Evolutionary conservation across 2,888 invertebrate species (phyloP).

Genomic region (Mythimna pallens): DNA sequence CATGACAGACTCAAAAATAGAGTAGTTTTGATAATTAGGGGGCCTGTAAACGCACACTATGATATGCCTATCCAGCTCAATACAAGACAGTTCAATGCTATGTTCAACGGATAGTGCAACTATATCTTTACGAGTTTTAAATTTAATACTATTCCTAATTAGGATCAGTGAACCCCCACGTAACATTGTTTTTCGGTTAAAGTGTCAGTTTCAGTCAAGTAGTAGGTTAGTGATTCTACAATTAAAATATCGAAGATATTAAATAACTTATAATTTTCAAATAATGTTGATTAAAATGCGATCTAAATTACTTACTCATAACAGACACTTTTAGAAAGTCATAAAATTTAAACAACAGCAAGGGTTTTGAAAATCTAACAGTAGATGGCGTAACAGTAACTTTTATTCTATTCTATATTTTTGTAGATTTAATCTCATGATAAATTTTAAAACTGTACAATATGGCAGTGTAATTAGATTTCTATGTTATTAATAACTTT

Average conservation of each 20-base stretch:
- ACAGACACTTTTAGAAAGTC: constrained; percentile 35
- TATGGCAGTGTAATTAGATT: constrained; percentile 44
- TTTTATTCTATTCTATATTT: constrained; percentile 23
- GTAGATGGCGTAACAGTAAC: constrained; percentile 34
- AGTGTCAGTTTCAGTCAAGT: no score
- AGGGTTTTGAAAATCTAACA: constrained; percentile 30
- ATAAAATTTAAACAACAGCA: constrained; percentile 18
- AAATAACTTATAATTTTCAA: neutral
- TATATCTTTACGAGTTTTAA: no score
- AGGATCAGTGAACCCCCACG: no score
- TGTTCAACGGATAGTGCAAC: no score
- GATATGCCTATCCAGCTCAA: no score
- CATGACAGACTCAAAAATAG: no score
- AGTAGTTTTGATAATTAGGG: no score
- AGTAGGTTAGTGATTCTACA: neutral
- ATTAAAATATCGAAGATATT: neutral
- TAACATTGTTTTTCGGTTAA: no score
- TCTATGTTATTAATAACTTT: neutral
- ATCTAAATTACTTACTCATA: constrained; percentile 12
- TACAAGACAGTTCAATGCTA: no score
- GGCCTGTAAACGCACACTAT: no score
- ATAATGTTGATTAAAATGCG: constrained; percentile 6
- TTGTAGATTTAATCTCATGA: constrained; percentile 31
- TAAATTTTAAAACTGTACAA: constrained; percentile 36
- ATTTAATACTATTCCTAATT: no score